Conservation (phyloP, 35 echinoderm and acorn worm species). For the Stichopus chloronotus region DNA sequence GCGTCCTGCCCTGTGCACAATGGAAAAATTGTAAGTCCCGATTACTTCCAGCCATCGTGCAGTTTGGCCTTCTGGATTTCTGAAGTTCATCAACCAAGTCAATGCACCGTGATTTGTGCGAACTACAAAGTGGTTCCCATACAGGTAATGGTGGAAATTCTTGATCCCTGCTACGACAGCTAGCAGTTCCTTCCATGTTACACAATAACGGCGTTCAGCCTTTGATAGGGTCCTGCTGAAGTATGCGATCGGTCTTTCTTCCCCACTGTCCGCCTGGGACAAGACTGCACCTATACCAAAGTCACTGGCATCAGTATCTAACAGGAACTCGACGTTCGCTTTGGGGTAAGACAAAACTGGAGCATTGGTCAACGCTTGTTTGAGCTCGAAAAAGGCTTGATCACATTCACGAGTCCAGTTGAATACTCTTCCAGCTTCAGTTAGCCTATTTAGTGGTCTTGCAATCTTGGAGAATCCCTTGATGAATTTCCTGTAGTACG, state of each 20-base stretch:
- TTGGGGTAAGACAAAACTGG: too few relatives aligned
- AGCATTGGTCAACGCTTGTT: too few relatives aligned
- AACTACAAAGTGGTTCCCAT: conserved; percentile 40
- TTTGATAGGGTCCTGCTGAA: conserved; percentile 12
- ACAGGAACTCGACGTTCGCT: too few relatives aligned
- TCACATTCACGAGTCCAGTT: too few relatives aligned
- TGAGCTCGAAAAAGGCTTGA: too few relatives aligned
- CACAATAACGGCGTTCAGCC: not conserved
- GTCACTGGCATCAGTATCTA: conserved; percentile 63
- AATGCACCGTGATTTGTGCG: conserved; percentile 60
- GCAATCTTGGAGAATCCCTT: conserved; percentile 56
- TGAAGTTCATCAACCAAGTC: conserved; percentile 66
- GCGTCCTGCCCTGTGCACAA: conserved; percentile 14
- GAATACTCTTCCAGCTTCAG: too few relatives aligned
- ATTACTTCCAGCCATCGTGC: conserved; percentile 30
- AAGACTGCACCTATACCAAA: conserved; percentile 39
- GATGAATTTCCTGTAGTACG: conserved; percentile 56
- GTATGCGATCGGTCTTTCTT: conserved; percentile 21
- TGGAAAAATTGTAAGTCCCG: not conserved
- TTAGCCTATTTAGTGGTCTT: conserved; percentile 10
- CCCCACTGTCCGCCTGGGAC: conserved; percentile 6
- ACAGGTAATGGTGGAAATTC: conserved; percentile 46
- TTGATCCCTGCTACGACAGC: not conserved
- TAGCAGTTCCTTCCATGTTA: not conserved
- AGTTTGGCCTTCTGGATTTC: conserved; percentile 33